Percentiles rank a stretch among this genome's conserved stretches.
Evolutionary conservation across 2,888 invertebrate species (phyloP).

Genomic region (Odontocerum albicorne): DNA sequence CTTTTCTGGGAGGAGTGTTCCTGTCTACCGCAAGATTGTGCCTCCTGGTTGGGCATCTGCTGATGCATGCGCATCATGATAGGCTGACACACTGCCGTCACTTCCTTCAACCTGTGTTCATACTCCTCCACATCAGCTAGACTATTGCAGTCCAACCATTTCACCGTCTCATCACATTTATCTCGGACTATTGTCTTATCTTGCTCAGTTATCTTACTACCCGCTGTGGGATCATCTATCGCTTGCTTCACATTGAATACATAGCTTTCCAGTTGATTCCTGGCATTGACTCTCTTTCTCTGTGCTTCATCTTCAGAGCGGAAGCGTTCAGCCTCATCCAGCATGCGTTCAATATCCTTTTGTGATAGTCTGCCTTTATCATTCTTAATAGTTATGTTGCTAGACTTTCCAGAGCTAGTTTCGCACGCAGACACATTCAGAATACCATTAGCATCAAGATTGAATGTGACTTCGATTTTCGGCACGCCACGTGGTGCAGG

Average conservation of each 20-base stretch:
- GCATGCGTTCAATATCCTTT: constrained; percentile 80
- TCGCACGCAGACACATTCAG: constrained; percentile 81
- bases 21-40: not conserved
- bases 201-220: constrained; percentile 59
- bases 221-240: constrained; percentile 61
- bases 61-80: constrained; percentile 46
- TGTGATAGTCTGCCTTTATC: constrained; percentile 80
- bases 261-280: constrained; percentile 74
- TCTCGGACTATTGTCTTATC: constrained; percentile 60
- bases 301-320: constrained; percentile 73
- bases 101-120: constrained; percentile 61
- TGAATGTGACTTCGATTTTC: constrained; percentile 72
- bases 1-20: not conserved
- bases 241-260: constrained; percentile 71
- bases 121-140: constrained; percentile 66
- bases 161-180: constrained; percentile 62
- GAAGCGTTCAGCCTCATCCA: constrained; percentile 72
- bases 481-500: constrained; percentile 70
- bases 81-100: constrained; percentile 61
- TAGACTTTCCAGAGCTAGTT: constrained; percentile 66
- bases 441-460: constrained; percentile 78
- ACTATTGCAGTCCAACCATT: constrained; percentile 72
- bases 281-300: constrained; percentile 64
- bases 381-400: constrained; percentile 80
- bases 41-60: not conserved